phyloP scores from a whole-genome alignment of 1,140 invertebrate species.

The Lepidostoma basale region DNA sequence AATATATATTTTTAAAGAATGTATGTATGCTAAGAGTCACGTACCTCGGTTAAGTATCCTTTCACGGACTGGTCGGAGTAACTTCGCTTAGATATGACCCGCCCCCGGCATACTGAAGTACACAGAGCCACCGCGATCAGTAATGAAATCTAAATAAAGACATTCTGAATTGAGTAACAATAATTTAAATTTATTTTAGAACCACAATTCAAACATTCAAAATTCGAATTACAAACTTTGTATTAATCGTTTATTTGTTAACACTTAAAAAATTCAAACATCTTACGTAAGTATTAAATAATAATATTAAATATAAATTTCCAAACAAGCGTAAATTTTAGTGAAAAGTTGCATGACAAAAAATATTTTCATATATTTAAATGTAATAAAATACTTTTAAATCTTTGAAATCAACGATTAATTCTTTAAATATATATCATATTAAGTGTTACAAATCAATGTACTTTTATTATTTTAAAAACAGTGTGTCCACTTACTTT shows the following conservation, averaged over 20 bases:
- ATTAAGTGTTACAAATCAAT: background rate
- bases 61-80: slow-evolving; percentile 79
- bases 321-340: background rate
- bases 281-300: no score
- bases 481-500: slow-evolving; percentile 7
- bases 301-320: no score
- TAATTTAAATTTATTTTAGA: background rate
- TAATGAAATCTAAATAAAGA: slow-evolving; percentile 11
- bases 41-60: slow-evolving; percentile 81
- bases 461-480: background rate
- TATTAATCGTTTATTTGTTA: no score
- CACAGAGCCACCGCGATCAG: slow-evolving; percentile 32
- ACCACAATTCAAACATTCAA: background rate
- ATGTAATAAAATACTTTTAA: background rate
- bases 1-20: no score
- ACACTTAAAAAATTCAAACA: background rate
- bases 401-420: no score
- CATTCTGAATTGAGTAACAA: background rate
- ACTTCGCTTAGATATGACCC: slow-evolving; percentile 66
- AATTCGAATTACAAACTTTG: background rate
- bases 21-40: no score
- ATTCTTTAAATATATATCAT: background rate
- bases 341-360: background rate
- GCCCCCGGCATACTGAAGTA: slow-evolving; percentile 37
- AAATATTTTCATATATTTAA: background rate